Evolutionary conservation across 2,888 invertebrate genomes (phyloP).

Genomic region (Thelaira solivaga): DNA sequence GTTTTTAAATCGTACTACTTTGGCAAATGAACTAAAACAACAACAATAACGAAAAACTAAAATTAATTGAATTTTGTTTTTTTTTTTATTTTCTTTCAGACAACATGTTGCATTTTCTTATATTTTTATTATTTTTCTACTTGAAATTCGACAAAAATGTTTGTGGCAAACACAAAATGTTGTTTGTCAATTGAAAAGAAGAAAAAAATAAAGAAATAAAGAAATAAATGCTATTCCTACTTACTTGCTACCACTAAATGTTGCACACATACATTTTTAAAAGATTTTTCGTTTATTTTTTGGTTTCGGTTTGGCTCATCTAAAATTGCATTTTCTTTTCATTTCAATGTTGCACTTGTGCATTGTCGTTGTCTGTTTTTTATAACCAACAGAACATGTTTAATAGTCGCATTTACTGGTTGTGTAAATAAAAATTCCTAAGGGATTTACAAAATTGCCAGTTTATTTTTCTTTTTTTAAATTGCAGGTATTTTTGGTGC

Average conservation of each 20-base stretch:
- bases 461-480: too few relatives aligned
- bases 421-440: constrained; percentile 50
- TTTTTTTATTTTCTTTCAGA: too few relatives aligned
- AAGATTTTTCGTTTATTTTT: neutral
- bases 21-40: constrained; percentile 23
- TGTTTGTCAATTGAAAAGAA: constrained; percentile 30
- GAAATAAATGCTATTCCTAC: neutral
- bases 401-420: constrained; percentile 3
- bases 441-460: constrained; percentile 16
- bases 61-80: constrained; percentile 49
- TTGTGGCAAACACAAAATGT: constrained; percentile 44
- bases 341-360: neutral
- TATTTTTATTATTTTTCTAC: neutral
- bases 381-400: neutral
- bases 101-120: constrained; percentile 15
- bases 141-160: constrained; percentile 30
- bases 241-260: constrained; percentile 16
- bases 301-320: neutral
- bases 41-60: constrained; percentile 15
- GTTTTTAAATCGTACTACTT: constrained; percentile 37
- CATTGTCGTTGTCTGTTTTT: neutral
- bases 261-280: constrained; percentile 33
- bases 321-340: neutral
- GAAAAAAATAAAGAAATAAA: constrained; percentile 1
- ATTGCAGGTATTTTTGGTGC: constrained; percentile 12